phyloP scores from a whole-genome alignment of 2,113 vertebrate genomes.

The Archocentrus centrarchus region DNA sequence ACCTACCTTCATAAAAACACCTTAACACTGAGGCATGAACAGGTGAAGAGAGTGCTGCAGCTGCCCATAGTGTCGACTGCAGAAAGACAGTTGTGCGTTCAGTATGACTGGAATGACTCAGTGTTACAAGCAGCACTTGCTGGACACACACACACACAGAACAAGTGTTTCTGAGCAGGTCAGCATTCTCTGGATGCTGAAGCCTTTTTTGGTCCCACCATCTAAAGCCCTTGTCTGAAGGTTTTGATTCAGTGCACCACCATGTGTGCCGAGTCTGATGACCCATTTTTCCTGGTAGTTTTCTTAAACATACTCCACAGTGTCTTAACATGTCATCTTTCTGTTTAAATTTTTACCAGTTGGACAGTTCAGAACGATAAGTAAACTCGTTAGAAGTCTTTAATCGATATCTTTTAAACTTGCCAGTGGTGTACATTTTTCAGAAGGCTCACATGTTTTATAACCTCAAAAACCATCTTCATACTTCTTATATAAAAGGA shows the following conservation, averaged over 20 bases:
- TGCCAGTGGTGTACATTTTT: background rate
- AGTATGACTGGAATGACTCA: constrained; percentile 56
- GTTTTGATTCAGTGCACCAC: background rate
- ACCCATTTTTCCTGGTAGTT: background rate
- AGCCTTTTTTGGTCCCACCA: constrained; percentile 11
- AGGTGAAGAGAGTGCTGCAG: constrained; percentile 1
- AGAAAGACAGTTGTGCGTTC: constrained; percentile 37
- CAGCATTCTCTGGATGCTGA: constrained; percentile 53
- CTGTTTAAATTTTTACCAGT: background rate
- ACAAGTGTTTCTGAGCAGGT: constrained; percentile 60
- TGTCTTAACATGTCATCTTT: constrained; percentile 20
- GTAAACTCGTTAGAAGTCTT: background rate
- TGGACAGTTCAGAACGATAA: background rate
- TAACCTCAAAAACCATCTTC: background rate
- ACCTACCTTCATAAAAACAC: background rate
- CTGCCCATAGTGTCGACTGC: constrained; percentile 19
- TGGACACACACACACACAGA: constrained; percentile 27
- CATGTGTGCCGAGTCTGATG: background rate
- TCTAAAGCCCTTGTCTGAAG: background rate
- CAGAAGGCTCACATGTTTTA: background rate
- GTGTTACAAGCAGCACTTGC: constrained; percentile 44
- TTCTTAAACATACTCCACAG: constrained; percentile 1
- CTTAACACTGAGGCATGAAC: background rate
- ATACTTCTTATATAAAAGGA: background rate
- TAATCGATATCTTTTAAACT: background rate